phyloP scores from a whole-genome alignment of 2,113 vertebrate species.

The Saguinus midas region DNA sequence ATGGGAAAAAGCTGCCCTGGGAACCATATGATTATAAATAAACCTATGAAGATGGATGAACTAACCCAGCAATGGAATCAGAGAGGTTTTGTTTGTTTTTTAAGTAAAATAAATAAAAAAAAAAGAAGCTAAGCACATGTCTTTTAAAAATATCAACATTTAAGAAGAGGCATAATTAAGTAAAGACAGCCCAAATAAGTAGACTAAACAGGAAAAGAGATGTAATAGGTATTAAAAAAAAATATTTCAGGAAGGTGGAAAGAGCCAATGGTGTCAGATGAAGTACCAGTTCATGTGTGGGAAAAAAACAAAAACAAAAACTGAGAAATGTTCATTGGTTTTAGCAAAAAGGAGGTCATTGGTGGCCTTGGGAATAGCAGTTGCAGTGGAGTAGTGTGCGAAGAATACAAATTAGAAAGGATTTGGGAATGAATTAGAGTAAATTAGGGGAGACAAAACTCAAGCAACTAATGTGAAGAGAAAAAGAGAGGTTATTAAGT shows the following conservation, averaged over 20 bases:
- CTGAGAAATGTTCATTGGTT: neutral
- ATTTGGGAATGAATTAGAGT: constrained; percentile 41
- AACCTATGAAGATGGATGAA: neutral
- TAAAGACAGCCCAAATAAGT: neutral
- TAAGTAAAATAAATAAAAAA: neutral
- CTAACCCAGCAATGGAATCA: neutral
- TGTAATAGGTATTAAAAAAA: neutral
- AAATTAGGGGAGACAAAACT: constrained; percentile 65
- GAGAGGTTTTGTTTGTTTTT: neutral
- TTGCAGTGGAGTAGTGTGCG: neutral
- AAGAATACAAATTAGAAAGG: constrained; percentile 47
- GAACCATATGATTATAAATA: neutral
- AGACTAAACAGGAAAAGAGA: neutral
- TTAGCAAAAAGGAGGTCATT: neutral
- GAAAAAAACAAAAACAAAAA: neutral
- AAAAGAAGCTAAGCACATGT: neutral
- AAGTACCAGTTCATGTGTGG: neutral
- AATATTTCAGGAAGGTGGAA: neutral
- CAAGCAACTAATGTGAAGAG: constrained; percentile 24
- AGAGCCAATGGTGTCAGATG: neutral
- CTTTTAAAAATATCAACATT: neutral
- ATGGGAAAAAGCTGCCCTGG: neutral
- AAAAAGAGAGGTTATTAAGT: neutral
- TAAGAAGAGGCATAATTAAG: neutral
- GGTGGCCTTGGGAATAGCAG: constrained; percentile 1